A percentile compares a stretch with the other conserved stretches of the same genome.
Conservation (phyloP, 1,140 invertebrate species). For the Spodoptera litura region DNA sequence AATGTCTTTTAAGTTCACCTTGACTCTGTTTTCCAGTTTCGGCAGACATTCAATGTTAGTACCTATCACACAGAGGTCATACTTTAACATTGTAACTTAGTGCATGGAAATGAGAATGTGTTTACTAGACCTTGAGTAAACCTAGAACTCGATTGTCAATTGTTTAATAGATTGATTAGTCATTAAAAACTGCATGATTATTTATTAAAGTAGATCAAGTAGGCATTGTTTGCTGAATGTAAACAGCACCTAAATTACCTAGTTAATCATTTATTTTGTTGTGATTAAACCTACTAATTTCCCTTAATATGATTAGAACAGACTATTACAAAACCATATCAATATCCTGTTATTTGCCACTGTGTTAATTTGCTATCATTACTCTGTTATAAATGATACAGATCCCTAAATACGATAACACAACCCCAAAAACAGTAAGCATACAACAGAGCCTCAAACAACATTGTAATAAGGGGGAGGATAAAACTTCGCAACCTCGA, state of each 20-base stretch:
- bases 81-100: constrained; percentile 13
- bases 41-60: constrained; percentile 21
- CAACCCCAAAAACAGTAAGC: neutral
- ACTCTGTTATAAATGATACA: no score
- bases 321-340: no score
- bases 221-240: no score
- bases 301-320: no score
- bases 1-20: constrained; percentile 42
- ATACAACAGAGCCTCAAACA: neutral
- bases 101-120: neutral
- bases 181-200: no score
- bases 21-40: constrained; percentile 39
- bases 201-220: no score
- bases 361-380: no score
- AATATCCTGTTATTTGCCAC: no score
- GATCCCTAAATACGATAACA: no score
- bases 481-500: constrained; percentile 8
- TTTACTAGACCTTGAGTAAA: constrained; percentile 16
- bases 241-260: no score
- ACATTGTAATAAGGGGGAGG: neutral
- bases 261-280: no score
- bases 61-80: constrained; percentile 4
- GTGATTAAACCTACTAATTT: no score
- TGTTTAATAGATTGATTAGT: neutral
- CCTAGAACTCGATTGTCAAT: neutral